Conservation (phyloP, 2,797 vertebrate species). For the Esox masquinongy region DNA sequence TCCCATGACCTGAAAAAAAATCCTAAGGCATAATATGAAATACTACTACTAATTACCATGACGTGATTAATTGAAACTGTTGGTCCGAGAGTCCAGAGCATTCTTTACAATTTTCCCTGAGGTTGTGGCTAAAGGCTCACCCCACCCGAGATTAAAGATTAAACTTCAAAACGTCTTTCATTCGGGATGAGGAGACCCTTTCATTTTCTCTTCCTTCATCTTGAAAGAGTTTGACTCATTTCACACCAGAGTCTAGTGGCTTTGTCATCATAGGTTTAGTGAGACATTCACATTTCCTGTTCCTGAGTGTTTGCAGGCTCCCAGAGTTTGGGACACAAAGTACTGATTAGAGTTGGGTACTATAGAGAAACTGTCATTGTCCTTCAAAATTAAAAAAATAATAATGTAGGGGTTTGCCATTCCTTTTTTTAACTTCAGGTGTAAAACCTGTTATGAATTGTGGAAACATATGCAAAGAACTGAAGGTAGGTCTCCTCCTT, state of each 20-base stretch:
- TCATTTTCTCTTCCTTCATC: conserved; percentile 50
- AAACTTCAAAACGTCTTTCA: conserved; percentile 31
- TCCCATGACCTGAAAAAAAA: not conserved
- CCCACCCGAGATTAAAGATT: conserved; percentile 18
- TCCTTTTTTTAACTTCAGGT: not conserved
- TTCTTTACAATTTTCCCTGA: not conserved
- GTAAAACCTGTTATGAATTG: too few relatives aligned
- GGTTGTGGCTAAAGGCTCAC: conserved; percentile 21
- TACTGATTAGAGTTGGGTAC: not conserved
- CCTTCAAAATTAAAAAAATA: too few relatives aligned
- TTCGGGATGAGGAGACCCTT: conserved; percentile 53
- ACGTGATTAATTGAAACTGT: not conserved
- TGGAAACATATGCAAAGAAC: too few relatives aligned
- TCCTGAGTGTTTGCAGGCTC: conserved; percentile 44
- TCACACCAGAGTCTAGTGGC: conserved; percentile 46
- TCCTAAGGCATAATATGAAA: not conserved
- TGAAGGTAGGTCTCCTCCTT: too few relatives aligned
- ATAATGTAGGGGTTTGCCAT: too few relatives aligned
- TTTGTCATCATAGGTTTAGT: conserved; percentile 56
- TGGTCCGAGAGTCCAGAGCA: not conserved
- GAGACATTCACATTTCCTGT: conserved; percentile 56
- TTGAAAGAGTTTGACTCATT: conserved; percentile 64
- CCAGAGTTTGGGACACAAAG: conserved; percentile 5
- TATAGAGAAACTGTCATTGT: not conserved
- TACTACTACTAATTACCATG: not conserved